A percentile compares a stretch with the other conserved stretches of the same genome.
Conservation (phyloP, 2,113 vertebrate species). For the Microcebus murinus region DNA sequence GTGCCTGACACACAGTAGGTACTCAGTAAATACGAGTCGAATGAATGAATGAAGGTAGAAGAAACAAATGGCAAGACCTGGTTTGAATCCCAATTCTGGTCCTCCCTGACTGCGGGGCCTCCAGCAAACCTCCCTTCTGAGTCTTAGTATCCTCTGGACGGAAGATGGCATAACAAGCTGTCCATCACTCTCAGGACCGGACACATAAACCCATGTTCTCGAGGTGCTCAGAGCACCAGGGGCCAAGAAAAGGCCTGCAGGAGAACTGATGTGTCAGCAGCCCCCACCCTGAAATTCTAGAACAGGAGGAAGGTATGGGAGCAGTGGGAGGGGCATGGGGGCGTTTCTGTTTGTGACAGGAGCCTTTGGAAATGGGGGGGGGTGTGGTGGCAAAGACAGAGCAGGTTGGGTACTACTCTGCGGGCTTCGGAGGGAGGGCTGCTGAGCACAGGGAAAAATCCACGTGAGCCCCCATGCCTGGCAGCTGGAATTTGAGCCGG, state of each 20-base stretch:
- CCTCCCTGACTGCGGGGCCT: neutral
- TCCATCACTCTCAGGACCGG: neutral
- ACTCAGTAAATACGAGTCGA: neutral
- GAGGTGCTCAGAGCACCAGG: neutral
- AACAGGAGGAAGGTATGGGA: neutral
- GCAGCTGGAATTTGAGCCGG: neutral
- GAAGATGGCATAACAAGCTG: neutral
- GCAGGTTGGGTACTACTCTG: neutral
- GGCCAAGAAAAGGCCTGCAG: neutral
- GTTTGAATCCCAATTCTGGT: neutral
- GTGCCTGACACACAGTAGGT: neutral
- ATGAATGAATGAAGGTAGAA: neutral
- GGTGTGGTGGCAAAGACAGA: neutral
- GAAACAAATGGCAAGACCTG: neutral
- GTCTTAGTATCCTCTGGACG: accelerated
- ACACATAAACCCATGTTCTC: neutral
- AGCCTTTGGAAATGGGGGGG: neutral
- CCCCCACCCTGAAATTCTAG: neutral
- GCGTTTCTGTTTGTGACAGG: neutral
- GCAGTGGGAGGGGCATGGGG: neutral
- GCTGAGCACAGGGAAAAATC: constrained; percentile 56
- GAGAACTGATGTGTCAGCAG: neutral
- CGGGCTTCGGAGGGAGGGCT: neutral
- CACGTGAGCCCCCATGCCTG: neutral
- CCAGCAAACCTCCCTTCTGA: neutral